Percentiles rank a stretch among this genome's conserved stretches.
These are phyloP conservation scores for Rattus norvegicus DNA, from an alignment of 2,113 vertebrate species.

Conservation along the genomic window DNA sequence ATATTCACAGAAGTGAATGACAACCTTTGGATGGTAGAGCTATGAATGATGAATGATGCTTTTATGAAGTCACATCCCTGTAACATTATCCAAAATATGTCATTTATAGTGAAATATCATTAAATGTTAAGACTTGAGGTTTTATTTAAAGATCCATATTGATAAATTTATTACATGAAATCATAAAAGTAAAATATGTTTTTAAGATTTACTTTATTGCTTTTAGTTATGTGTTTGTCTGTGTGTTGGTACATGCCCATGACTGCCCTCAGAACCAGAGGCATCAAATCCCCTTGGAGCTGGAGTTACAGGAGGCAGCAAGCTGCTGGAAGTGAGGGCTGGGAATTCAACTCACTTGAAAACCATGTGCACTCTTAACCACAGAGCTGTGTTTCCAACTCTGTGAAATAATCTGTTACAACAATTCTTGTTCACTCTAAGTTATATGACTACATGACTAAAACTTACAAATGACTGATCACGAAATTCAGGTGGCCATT, in stretches of 20 bases:
- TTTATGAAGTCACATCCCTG: background rate
- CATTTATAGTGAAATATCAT: background rate
- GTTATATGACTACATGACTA: background rate
- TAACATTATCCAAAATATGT: background rate
- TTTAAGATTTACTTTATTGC: background rate
- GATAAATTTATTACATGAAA: background rate
- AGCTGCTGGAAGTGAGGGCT: background rate
- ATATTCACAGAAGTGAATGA: background rate
- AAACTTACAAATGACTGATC: background rate
- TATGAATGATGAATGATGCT: background rate
- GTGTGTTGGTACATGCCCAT: background rate
- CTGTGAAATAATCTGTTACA: background rate
- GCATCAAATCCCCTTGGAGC: background rate
- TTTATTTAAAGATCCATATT: background rate
- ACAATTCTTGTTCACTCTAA: background rate
- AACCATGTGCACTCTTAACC: background rate
- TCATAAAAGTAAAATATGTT: background rate
- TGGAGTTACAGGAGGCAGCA: background rate
- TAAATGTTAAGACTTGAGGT: background rate
- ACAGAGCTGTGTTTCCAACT: background rate
- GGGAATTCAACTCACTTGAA: background rate
- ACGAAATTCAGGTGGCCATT: background rate
- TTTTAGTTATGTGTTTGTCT: background rate
- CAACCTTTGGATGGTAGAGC: background rate
- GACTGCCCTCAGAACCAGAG: background rate